These are phyloP conservation scores for Styela clava DNA, from an alignment of 23 tunicate genomes.

Conservation along the genomic window DNA sequence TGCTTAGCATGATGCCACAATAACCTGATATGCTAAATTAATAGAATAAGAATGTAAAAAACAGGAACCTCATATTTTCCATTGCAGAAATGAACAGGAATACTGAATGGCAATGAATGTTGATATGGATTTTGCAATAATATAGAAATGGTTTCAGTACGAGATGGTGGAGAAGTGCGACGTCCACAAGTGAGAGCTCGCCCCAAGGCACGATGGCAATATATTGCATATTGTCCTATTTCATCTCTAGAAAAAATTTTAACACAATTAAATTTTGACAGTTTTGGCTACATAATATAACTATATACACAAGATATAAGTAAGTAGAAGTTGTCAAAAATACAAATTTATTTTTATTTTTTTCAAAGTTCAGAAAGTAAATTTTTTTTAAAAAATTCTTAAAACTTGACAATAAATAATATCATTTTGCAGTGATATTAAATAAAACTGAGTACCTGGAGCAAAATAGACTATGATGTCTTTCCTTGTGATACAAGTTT, in stretches of 20 bases:
- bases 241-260: conserved; percentile 37
- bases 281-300: background rate
- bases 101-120: conserved; percentile 86
- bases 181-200: conserved; percentile 37
- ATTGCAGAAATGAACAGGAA: conserved; percentile 81
- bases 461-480: no score
- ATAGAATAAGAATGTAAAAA: background rate
- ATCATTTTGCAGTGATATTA: no score
- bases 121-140: conserved; percentile 70
- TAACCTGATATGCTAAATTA: no score
- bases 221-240: conserved; percentile 67
- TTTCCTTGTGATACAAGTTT: no score
- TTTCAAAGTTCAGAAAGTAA: no score
- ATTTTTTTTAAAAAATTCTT: no score
- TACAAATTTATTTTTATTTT: no score
- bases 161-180: conserved; percentile 58
- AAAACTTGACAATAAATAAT: no score
- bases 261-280: no score
- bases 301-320: background rate
- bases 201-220: conserved; percentile 83
- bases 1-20: no score
- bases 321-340: no score
- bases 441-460: no score
- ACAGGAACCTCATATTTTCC: conserved; percentile 65
- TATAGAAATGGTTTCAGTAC: conserved; percentile 54